These are phyloP conservation scores for Mythimna pallens DNA, from an alignment of 2,888 invertebrate genomes.

Conservation along the genomic window DNA sequence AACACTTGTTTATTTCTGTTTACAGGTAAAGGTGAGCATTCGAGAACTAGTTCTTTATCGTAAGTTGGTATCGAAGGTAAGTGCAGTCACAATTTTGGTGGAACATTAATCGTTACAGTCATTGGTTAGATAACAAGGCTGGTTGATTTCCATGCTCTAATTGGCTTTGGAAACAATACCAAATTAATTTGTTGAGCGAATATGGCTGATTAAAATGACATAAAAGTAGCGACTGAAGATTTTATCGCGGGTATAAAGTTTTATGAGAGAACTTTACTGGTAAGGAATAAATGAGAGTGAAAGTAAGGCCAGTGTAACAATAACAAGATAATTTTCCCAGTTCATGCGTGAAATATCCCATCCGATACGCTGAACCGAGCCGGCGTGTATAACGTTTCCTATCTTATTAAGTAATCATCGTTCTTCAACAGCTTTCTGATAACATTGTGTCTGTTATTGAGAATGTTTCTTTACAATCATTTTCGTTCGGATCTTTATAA, in stretches of 20 bases:
- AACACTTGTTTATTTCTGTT: slow-evolving; percentile 70
- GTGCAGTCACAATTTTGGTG: slow-evolving; percentile 49
- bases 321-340: slow-evolving; percentile 53
- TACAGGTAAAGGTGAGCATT: slow-evolving; percentile 87
- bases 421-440: slow-evolving; percentile 38
- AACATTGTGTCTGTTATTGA: slow-evolving; percentile 14
- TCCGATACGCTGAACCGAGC: slow-evolving; percentile 59
- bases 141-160: slow-evolving; percentile 56
- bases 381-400: slow-evolving; percentile 53
- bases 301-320: slow-evolving; percentile 42
- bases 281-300: slow-evolving; percentile 42
- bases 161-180: slow-evolving; percentile 55
- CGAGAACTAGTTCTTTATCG: slow-evolving; percentile 41
- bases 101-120: slow-evolving; percentile 43
- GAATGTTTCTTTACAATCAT: slow-evolving; percentile 19
- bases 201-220: slow-evolving; percentile 45
- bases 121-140: slow-evolving; percentile 43
- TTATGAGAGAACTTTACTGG: slow-evolving; percentile 27
- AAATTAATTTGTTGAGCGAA: slow-evolving; percentile 46
- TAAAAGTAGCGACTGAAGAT: slow-evolving; percentile 41
- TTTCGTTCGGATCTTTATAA: slow-evolving; percentile 22
- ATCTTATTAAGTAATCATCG: slow-evolving; percentile 44
- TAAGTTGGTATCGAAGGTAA: slow-evolving; percentile 53
- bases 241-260: slow-evolving; percentile 31
- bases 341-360: slow-evolving; percentile 64